Evolutionary conservation across 2,113 vertebrate species (phyloP).

Genomic region (Notechis scutatus): DNA sequence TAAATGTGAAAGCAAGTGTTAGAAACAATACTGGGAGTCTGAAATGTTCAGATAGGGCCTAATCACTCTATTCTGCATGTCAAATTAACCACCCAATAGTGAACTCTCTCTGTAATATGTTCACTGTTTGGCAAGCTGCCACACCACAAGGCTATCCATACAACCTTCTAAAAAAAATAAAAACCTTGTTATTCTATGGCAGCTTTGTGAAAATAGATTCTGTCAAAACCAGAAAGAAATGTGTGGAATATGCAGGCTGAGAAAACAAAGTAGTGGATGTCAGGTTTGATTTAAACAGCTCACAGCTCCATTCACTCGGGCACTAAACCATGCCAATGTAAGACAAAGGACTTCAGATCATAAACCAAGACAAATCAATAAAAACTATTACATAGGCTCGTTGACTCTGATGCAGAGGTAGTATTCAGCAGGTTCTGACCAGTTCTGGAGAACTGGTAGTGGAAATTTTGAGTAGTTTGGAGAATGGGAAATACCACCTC

Average conservation of each 20-base stretch:
- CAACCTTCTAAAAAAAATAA: conserved; percentile 64
- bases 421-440: too few species aligned
- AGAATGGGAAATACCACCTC: too few species aligned
- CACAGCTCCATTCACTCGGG: conserved; percentile 26
- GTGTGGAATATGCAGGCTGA: conserved; percentile 62
- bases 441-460: too few species aligned
- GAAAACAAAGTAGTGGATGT: conserved; percentile 70
- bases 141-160: conserved; percentile 65
- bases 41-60: conserved; percentile 53
- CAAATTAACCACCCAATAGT: conserved; percentile 61
- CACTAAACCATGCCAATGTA: conserved; percentile 41
- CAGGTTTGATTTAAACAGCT: conserved; percentile 69
- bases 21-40: conserved; percentile 49
- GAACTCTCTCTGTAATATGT: conserved; percentile 57
- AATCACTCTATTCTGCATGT: conserved; percentile 52
- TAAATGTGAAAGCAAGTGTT: conserved; percentile 58
- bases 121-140: conserved; percentile 67
- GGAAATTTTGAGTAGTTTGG: too few species aligned
- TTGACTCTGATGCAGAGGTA: too few species aligned
- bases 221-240: conserved; percentile 69
- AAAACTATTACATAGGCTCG: background rate
- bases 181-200: conserved; percentile 69
- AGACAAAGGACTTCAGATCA: conserved; percentile 19
- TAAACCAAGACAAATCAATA: background rate
- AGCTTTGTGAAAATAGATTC: conserved; percentile 61